Evolutionary conservation across 2,888 invertebrate species (phyloP).

Genomic region (Augochlorella aurata): DNA sequence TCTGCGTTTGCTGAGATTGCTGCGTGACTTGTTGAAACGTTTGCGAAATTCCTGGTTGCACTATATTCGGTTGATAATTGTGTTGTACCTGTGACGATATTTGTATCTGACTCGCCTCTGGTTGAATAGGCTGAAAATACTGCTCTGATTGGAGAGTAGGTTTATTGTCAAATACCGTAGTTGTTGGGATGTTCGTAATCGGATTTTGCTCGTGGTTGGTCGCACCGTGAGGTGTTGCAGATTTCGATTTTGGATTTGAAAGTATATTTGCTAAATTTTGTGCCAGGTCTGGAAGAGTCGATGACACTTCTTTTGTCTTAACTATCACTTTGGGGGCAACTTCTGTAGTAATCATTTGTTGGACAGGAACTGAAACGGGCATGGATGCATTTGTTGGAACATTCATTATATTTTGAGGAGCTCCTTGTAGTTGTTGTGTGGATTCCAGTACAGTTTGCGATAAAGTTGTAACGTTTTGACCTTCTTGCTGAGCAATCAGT

Average conservation of each 20-base stretch:
- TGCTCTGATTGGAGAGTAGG: constrained; percentile 74
- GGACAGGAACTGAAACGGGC: constrained; percentile 58
- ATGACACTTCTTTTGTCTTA: constrained; percentile 79
- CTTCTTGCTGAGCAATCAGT: constrained; percentile 57
- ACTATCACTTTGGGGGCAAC: constrained; percentile 63
- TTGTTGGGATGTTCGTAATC: constrained; percentile 43
- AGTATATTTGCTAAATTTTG: constrained; percentile 80
- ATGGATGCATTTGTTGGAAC: constrained; percentile 45
- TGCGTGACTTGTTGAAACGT: constrained; percentile 64
- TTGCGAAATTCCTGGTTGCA: constrained; percentile 64
- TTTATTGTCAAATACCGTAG: constrained; percentile 58
- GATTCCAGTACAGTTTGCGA: constrained; percentile 58
- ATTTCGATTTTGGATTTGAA: constrained; percentile 79
- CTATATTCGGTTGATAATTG: constrained; percentile 63
- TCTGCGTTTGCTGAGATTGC: constrained; percentile 58
- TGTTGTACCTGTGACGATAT: constrained; percentile 66
- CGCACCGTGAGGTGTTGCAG: constrained; percentile 71
- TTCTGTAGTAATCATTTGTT: constrained; percentile 58
- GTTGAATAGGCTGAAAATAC: constrained; percentile 79
- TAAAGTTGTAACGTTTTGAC: constrained; percentile 45
- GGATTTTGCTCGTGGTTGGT: constrained; percentile 69
- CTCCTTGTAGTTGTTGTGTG: constrained; percentile 54
- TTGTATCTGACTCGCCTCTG: constrained; percentile 72
- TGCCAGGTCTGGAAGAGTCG: constrained; percentile 79
- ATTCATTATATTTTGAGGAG: constrained; percentile 64